Conservation (phyloP, 2,113 vertebrate species). For the Microcebus tavaratra region DNA sequence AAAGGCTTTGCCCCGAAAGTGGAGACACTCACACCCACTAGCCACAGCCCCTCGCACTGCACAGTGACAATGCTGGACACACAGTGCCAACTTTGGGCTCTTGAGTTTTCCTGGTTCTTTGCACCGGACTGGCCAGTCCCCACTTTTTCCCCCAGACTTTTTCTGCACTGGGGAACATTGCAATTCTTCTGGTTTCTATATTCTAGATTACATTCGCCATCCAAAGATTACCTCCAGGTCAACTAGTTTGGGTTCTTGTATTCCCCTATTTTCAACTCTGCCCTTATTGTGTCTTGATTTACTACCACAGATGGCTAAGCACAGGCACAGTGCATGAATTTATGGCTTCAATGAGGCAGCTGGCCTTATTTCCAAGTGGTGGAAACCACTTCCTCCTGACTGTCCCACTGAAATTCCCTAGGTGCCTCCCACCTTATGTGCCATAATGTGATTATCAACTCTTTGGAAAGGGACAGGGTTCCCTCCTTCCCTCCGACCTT, state of each 20-base stretch:
- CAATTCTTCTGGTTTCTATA: not conserved
- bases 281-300: not conserved
- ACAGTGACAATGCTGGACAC: no score
- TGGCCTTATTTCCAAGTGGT: not conserved
- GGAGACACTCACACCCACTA: not conserved
- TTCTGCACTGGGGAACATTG: not conserved
- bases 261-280: not conserved
- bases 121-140: not conserved
- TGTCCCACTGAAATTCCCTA: not conserved
- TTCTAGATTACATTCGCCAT: not conserved
- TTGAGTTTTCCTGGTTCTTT: not conserved
- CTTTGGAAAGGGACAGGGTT: not conserved
- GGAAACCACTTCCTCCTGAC: not conserved
- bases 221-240: not conserved
- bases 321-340: not conserved
- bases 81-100: not conserved
- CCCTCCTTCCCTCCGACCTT: not conserved
- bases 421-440: not conserved
- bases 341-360: not conserved
- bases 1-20: not conserved
- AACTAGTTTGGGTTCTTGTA: not conserved
- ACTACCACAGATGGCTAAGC: not conserved
- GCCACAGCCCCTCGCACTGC: not conserved
- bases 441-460: not conserved
- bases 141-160: not conserved